Evolutionary conservation across 1,140 invertebrate species (phyloP), one percentile per base, ranked within the genome.

Genomic region (Meloidogyne hapla): DNA sequence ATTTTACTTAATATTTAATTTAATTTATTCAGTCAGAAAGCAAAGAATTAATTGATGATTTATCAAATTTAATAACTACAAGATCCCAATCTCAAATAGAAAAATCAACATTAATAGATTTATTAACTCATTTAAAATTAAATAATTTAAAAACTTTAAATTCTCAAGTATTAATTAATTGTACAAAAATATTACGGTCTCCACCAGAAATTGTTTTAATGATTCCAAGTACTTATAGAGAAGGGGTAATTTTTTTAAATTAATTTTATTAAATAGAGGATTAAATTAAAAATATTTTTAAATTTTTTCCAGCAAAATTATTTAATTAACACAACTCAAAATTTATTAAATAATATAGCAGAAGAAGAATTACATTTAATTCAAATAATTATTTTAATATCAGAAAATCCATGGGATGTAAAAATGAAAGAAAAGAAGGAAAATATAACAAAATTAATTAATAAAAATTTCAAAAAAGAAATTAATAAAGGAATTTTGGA

Each of bases 381-480:
- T 62, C 75, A 76, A 62, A 69, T 76, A 69, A 66, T 76, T 8
- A 48, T 76, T 25, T 26, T 76, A 45, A n/a, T 76, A 28, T 67
- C 75, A 28, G 75, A 75, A 64, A 75, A 68, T 25, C 73, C 73
- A 3, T 65, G 71, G 71, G 71, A 73, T 21, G 1, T 2, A 33
- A 28, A 64, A 42, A 40, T 21, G 15, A 56, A 73, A 33, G 23
- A 25, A 56, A 26, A 40, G 48, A 42, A 38, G 21, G 18, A 10
- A 64, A 18, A 23, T 15, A 33, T 64, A n/a, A 40, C 64, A 38
- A 38, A 15, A 28, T 21, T 63, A 73, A 73, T 73, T 63, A 12
- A 28, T 18, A 23, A 61, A n/a, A 73, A 73, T 18, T 73, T 73
- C 33, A 23, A 33, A 33, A 15, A 12, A 38, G 71, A 73, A 73